Conservation (phyloP, 2,888 invertebrate species). For the Taphrorychus bicolor region DNA sequence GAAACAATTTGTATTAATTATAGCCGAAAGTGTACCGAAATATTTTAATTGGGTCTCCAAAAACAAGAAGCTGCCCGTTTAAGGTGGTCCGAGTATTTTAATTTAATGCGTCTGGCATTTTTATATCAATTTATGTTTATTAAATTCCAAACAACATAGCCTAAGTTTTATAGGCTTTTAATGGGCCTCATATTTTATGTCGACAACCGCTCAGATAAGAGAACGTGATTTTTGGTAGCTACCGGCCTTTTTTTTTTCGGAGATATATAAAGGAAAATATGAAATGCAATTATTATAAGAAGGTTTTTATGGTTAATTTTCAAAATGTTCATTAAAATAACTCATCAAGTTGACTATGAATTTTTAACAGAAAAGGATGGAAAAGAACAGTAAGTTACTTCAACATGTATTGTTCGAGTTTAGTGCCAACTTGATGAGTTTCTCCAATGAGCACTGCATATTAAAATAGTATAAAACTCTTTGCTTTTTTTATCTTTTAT, state of each 20-base stretch:
- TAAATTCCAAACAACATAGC: slow-evolving; percentile 43
- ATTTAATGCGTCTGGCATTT: slow-evolving; percentile 44
- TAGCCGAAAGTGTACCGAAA: slow-evolving; percentile 51
- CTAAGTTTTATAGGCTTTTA: slow-evolving; percentile 37
- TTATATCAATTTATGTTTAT: slow-evolving; percentile 43
- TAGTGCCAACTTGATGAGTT: no score
- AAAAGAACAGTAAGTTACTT: no score
- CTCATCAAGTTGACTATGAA: no score
- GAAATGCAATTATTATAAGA: no score
- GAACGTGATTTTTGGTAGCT: slow-evolving; percentile 11
- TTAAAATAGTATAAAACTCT: no score
- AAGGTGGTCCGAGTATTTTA: slow-evolving; percentile 48
- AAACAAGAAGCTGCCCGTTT: slow-evolving; percentile 44
- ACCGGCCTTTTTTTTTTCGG: slow-evolving; percentile 17
- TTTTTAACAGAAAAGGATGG: no score
- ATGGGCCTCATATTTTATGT: slow-evolving; percentile 37
- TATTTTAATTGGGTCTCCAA: slow-evolving; percentile 53
- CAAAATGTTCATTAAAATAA: no score
- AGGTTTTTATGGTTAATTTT: no score
- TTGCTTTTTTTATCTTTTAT: no score
- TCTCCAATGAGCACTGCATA: no score
- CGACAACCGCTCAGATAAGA: slow-evolving; percentile 20
- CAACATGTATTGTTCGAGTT: no score
- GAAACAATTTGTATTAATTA: slow-evolving; percentile 56
- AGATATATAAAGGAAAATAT: no score